Base-by-base conservation (phyloP, 1,140 invertebrate genomes). In the Galleria mellonella region DNA sequence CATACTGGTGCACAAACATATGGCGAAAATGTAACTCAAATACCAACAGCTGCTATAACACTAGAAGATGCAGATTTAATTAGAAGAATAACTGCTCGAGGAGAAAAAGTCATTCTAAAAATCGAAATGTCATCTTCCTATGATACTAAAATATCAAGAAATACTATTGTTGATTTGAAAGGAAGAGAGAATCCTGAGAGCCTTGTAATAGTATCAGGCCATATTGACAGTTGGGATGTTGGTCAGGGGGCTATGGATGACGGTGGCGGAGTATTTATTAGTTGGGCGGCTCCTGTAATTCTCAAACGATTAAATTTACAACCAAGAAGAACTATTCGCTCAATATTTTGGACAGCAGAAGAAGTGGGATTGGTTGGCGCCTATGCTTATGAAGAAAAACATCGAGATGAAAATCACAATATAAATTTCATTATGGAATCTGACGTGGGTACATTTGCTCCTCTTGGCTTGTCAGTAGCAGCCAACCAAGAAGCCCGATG, bases 171-270 rank as follows among this genome's bases (percentile, higher is more conserved):
- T 5, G 93, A 96, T 83, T 88, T 94, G 17, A 70, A 64, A 51
- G 94, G 94, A 0, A 75, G 51, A n/a, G 49, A 67, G 28, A 44
- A 83, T 39, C 88, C 90, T 8, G 87, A 92, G 39, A 89, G 93
- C 66, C 67, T 92, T 9, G 94, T 97, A 0, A 87, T 96, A 8
- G 88, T 97, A 6, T 94, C 93, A 9, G 96, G 94, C 23, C 95
- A 97, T 70, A 88, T 96, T 12, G 95, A 97, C 67, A 94, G 92
- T 62, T 97, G 95, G 95, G 95, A 96, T 68, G 93, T 96, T 12
- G 94, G 94, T 8, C 89, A 92, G 70, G 95, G 95, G 9, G 94
- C 94, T 0, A 93, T 96, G 92, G 95, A 97, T 72, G 94, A 96
- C 72, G 95, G 93, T 36, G 93, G 91, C 57, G 95, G 95, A 31